Evolutionary conservation across 2,113 vertebrate species (phyloP).

Genomic region (Uropsilus gracilis): DNA sequence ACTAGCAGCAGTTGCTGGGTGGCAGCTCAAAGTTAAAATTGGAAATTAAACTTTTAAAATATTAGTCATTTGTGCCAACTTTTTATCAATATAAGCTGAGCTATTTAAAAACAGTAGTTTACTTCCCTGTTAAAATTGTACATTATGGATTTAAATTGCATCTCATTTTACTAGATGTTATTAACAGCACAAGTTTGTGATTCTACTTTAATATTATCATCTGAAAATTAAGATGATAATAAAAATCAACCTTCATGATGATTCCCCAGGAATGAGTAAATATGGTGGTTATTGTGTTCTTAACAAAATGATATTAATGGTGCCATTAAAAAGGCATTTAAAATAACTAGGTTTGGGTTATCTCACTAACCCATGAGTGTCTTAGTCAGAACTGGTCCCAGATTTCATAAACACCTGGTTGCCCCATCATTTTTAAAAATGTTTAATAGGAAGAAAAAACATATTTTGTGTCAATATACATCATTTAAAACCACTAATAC

Average conservation of each 20-base stretch:
- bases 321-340: not conserved
- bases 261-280: conserved; percentile 35
- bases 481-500: not conserved
- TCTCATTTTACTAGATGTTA: conserved; percentile 59
- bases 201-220: conserved; percentile 52
- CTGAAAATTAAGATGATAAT: conserved; percentile 70
- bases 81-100: conserved; percentile 55
- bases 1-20: not conserved
- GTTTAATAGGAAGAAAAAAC: not conserved
- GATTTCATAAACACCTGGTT: not conserved
- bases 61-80: conserved; percentile 18
- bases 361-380: not conserved
- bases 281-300: conserved; percentile 17
- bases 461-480: not conserved
- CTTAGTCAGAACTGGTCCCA: not conserved
- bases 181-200: conserved; percentile 9
- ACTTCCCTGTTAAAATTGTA: conserved; percentile 11
- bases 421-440: not conserved
- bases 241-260: conserved; percentile 50
- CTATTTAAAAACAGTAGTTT: conserved; percentile 33
- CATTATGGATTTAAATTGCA: conserved; percentile 52
- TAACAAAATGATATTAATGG: conserved; percentile 31
- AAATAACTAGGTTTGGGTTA: not conserved
- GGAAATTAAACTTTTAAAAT: conserved; percentile 64
- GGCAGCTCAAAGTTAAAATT: conserved; percentile 65